These are phyloP conservation scores for Drosophila imparisetae DNA, from an alignment of 2,888 invertebrate genomes.

Conservation along the genomic window DNA sequence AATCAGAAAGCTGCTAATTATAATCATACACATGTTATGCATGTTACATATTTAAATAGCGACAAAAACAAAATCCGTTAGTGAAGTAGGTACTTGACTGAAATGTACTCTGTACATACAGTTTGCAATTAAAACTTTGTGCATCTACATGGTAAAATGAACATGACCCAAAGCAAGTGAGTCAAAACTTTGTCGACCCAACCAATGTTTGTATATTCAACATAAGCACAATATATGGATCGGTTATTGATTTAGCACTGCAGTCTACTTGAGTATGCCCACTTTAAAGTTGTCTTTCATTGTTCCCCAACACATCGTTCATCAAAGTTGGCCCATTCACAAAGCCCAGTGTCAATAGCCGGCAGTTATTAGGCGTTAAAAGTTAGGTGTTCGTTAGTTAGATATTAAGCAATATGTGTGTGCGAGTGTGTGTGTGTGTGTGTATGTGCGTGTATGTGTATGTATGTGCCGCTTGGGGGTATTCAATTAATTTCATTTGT, in stretches of 20 bases:
- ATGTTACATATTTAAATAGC: neutral
- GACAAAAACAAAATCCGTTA: no score
- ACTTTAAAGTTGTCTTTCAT: constrained; percentile 35
- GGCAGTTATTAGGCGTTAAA: constrained; percentile 62
- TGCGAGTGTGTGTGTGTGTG: constrained; percentile 19
- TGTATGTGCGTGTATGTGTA: constrained; percentile 9
- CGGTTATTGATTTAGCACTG: constrained; percentile 18
- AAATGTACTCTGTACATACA: neutral
- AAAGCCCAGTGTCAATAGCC: constrained; percentile 55
- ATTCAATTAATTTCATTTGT: constrained; percentile 75
- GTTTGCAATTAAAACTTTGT: constrained; percentile 3
- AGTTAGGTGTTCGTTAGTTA: constrained; percentile 49
- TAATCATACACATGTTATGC: neutral
- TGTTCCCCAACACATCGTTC: constrained; percentile 17
- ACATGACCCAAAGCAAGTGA: neutral
- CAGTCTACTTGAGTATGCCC: constrained; percentile 24
- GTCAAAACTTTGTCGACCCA: neutral
- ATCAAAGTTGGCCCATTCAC: constrained; percentile 24
- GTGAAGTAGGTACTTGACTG: constrained; percentile 1
- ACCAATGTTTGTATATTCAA: neutral
- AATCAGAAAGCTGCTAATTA: neutral
- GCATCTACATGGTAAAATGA: neutral
- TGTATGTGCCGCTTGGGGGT: constrained; percentile 45
- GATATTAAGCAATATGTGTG: constrained; percentile 32
- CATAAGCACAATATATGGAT: neutral